phyloP scores from a whole-genome alignment of 2,113 vertebrate species.

The Python bivittatus region DNA sequence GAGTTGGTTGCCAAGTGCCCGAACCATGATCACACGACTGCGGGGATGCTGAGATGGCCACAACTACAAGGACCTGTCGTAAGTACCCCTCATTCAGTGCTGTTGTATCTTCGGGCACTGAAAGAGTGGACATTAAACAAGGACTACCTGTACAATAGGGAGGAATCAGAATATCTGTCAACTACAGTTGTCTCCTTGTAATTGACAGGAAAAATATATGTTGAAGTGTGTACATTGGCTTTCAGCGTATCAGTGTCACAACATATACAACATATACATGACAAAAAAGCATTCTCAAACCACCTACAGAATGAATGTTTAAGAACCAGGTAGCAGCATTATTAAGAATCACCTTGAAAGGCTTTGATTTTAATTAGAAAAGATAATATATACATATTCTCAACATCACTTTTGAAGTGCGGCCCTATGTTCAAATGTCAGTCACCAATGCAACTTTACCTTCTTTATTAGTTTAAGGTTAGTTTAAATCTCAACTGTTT shows the following conservation, averaged over 20 bases:
- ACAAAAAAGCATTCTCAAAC: background rate
- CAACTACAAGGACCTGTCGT: background rate
- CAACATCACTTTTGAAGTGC: background rate
- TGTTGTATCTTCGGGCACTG: background rate
- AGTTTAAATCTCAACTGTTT: background rate
- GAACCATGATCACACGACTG: background rate
- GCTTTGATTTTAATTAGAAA: background rate
- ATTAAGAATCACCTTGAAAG: slow-evolving; percentile 2
- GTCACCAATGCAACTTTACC: background rate
- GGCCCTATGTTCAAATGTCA: background rate
- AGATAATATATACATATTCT: slow-evolving; percentile 1
- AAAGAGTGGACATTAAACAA: background rate
- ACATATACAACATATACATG: background rate
- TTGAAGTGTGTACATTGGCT: background rate
- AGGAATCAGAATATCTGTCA: background rate
- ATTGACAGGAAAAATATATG: background rate
- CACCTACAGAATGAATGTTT: background rate
- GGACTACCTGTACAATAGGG: background rate
- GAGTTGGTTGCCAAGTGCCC: background rate
- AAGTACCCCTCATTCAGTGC: background rate
- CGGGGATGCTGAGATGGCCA: background rate
- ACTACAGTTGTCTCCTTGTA: background rate
- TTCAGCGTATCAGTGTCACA: background rate
- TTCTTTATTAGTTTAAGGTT: background rate
- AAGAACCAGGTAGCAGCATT: background rate